Conservation (phyloP, 2,113 vertebrate species). For the Pterocles burchelli region DNA sequence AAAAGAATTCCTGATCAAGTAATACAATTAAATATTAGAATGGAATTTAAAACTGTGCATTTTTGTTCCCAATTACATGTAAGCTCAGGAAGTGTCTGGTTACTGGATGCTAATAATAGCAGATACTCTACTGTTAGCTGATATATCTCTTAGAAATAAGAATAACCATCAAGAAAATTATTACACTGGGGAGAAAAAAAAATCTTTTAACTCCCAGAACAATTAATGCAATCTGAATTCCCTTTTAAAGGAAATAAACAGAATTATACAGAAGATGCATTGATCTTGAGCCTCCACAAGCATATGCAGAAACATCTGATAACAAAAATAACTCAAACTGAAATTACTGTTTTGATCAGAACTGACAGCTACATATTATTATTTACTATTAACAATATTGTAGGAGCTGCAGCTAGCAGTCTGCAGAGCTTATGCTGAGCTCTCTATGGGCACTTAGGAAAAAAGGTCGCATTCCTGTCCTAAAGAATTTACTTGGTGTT, state of each 20-base stretch:
- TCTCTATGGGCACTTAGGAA: neutral
- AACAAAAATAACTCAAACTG: neutral
- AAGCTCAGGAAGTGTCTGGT: conserved; percentile 18
- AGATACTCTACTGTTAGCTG: conserved; percentile 12
- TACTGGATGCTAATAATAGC: conserved; percentile 23
- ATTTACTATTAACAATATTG: neutral
- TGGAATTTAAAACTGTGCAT: neutral
- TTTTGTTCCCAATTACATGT: conserved; percentile 8
- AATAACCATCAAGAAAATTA: conserved; percentile 10
- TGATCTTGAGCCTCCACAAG: neutral
- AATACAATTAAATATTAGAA: neutral
- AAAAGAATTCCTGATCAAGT: conserved; percentile 4
- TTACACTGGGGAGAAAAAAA: neutral
- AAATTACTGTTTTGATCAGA: conserved; percentile 26
- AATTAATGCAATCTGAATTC: neutral
- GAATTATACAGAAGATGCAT: neutral
- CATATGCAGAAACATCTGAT: conserved; percentile 1
- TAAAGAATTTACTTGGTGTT: neutral
- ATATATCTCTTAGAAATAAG: neutral
- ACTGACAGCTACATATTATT: neutral
- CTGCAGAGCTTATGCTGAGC: neutral
- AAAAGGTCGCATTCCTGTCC: neutral
- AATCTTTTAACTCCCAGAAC: neutral
- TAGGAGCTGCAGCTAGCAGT: neutral
- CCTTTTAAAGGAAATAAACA: conserved; percentile 4